Conservation (phyloP, 2,113 vertebrate species). For the Odobenus rosmarus region DNA sequence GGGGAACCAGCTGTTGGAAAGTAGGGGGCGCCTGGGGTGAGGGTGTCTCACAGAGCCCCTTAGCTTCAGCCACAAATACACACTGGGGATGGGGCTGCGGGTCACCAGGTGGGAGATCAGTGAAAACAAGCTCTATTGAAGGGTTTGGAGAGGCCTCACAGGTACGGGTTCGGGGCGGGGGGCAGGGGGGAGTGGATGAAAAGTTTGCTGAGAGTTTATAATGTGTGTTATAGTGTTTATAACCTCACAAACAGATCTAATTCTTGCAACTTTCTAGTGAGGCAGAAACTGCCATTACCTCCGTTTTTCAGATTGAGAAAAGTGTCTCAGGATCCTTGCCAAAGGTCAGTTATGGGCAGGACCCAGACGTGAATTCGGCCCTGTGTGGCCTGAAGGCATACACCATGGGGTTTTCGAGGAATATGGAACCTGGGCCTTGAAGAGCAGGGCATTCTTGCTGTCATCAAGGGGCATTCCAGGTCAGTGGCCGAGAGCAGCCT, state of each 20-base stretch:
- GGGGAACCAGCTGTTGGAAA: not conserved
- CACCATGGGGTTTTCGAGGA: not conserved
- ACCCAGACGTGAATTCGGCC: not conserved
- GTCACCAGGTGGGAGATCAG: not conserved
- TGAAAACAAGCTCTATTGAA: not conserved
- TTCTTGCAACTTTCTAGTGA: not conserved
- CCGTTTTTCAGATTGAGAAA: not conserved
- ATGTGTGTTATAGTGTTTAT: not conserved
- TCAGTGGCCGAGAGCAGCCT: not conserved
- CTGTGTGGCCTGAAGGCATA: not conserved
- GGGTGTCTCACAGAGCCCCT: not conserved
- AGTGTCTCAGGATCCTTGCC: not conserved
- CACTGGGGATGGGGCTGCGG: not conserved
- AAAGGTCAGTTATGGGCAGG: not conserved
- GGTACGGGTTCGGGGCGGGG: not conserved
- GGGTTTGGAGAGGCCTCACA: not conserved
- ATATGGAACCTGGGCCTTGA: not conserved
- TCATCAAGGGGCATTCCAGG: not conserved
- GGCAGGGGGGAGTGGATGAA: fast-evolving
- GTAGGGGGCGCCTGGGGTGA: not conserved
- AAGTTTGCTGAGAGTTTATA: not conserved
- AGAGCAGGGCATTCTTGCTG: not conserved
- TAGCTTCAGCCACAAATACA: not conserved
- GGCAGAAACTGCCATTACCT: not conserved
- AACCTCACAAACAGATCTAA: not conserved